These are phyloP conservation scores for Erebia palarica DNA, from an alignment of 2,888 invertebrate genomes.

Conservation along the genomic window DNA sequence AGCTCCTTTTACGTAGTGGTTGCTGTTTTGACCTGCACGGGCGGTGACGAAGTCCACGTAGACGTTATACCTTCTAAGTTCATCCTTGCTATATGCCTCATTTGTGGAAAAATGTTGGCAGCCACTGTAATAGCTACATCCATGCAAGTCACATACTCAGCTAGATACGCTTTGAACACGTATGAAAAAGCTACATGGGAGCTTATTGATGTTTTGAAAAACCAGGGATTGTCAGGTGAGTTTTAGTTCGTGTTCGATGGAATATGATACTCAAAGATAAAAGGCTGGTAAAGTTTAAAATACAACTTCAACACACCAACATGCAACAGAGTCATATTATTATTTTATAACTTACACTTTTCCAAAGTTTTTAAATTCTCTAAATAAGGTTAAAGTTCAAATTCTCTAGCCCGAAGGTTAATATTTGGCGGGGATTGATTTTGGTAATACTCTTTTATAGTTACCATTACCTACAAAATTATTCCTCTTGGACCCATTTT, in stretches of 20 bases:
- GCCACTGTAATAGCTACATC: constrained; percentile 66
- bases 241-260: neutral
- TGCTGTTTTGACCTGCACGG: constrained; percentile 61
- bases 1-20: constrained; percentile 69
- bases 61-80: constrained; percentile 52
- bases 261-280: neutral
- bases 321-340: too few species aligned
- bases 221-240: constrained; percentile 72
- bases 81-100: constrained; percentile 58
- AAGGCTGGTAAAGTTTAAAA: too few species aligned
- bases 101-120: constrained; percentile 71
- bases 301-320: too few species aligned
- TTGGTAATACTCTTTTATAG: neutral
- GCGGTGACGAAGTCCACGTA: constrained; percentile 67
- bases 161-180: constrained; percentile 63
- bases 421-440: neutral
- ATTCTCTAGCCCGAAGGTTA: too few species aligned
- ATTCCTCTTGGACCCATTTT: neutral
- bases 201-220: constrained; percentile 68
- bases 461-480: neutral
- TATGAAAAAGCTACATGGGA: constrained; percentile 64
- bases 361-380: neutral
- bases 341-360: neutral
- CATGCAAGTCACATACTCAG: constrained; percentile 67
- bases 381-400: too few species aligned